Base-by-base conservation (phyloP, 2,113 vertebrate species). In the Oncorhynchus tshawytscha region DNA sequence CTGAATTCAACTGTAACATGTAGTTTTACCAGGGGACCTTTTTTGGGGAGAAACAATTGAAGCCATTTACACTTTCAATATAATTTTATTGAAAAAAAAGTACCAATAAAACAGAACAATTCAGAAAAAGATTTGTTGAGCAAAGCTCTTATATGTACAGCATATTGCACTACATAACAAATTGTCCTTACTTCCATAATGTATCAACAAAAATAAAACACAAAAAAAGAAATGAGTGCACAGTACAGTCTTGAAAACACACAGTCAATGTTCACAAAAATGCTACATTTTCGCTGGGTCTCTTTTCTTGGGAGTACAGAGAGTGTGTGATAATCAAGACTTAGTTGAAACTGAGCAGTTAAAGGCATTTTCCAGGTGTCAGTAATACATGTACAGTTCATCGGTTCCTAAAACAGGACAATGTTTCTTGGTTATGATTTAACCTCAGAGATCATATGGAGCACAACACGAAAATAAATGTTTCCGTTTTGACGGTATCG, bases 251-350 rank as follows among this genome's bases (percentile, higher is more conserved):
- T 93, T 88, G 89, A 92, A 91, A 92, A 94, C 93, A 93, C 93
- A 94, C 92, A 93, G 89, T 93, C 93, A 94, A 93, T 93, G 93
- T 94, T 94, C 93, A 93, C 91, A 94, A 91, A 93, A 94, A 93
- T 94, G 94, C 94, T 94, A 94, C 94, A 94, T 94, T 89, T 92
- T 92, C 87, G 85, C 94, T 93, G 94, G 94, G 94, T 94, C 92
- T 93, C 91, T 88, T 91, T 93, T 93, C 86, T 93, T 91, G 89
- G 88, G 93, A 88, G 12, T 90, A 93, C 93, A 94, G 91, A 92
- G 91, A 93, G 84, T 89, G 92, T 94, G 92, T 93, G 91, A 91
- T 88, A 88, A 91, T 94, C 91, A 93, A 93, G 90, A 94, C 91
- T 81, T 90, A 64, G 76, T 83, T 88, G 84, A 88, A 91, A 91